These are phyloP conservation scores for Tragopan temminckii DNA, from an alignment of 2,797 vertebrate genomes.

Conservation along the genomic window DNA sequence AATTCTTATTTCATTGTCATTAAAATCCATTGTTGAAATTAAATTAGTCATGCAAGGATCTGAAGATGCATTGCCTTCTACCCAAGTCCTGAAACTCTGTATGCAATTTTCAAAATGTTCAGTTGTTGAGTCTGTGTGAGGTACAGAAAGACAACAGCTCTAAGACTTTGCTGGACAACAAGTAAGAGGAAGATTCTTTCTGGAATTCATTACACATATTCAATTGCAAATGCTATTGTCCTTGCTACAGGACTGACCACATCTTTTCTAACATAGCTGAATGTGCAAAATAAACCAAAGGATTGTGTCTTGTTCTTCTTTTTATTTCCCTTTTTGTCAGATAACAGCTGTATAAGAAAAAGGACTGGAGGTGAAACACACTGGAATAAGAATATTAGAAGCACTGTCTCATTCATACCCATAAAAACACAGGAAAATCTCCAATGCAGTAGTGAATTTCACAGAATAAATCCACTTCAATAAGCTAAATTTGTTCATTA, in stretches of 20 bases:
- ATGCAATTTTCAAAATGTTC: constrained; percentile 43
- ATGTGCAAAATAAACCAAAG: not conserved
- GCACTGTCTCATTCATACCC: not conserved
- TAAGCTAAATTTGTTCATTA: not conserved
- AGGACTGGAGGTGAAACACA: not conserved
- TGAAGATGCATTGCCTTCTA: constrained; percentile 75
- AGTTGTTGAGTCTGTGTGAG: constrained; percentile 49
- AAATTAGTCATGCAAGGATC: constrained; percentile 78
- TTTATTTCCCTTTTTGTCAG: constrained; percentile 9
- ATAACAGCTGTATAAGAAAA: constrained; percentile 32
- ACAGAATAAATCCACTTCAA: constrained; percentile 1
- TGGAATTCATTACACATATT: constrained; percentile 25
- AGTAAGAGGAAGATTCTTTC: not conserved
- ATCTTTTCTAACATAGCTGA: not conserved
- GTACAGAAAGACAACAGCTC: constrained; percentile 4
- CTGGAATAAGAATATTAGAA: not conserved
- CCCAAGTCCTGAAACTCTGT: constrained; percentile 24
- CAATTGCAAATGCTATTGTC: constrained; percentile 14
- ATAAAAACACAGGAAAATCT: not conserved
- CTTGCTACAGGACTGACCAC: not conserved
- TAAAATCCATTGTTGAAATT: constrained; percentile 74
- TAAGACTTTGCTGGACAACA: not conserved
- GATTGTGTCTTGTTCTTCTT: not conserved
- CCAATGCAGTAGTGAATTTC: not conserved
- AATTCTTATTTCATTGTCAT: constrained; percentile 79